These are phyloP conservation scores for Drosophila baimaii DNA, from an alignment of 1,140 invertebrate genomes.

Conservation along the genomic window DNA sequence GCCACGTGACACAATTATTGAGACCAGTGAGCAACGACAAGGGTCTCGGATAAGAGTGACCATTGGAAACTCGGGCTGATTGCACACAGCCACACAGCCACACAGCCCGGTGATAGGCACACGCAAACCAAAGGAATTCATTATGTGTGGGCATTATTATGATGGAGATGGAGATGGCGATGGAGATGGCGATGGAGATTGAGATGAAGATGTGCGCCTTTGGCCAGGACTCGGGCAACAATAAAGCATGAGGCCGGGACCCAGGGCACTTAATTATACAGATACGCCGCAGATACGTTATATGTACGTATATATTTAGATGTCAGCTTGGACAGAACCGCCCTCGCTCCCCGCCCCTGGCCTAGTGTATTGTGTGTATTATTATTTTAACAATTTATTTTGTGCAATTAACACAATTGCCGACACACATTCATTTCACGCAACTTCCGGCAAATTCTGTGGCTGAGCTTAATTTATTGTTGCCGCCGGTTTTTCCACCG, in stretches of 20 bases:
- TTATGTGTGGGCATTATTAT: constrained; percentile 52
- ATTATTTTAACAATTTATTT: constrained; percentile 83
- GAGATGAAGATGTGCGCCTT: constrained; percentile 30
- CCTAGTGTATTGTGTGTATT: constrained; percentile 64
- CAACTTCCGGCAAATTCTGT: constrained; percentile 69
- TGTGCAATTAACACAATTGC: constrained; percentile 82
- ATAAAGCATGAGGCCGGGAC: constrained; percentile 32
- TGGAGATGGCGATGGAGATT: constrained; percentile 18
- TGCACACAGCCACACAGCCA: constrained; percentile 30
- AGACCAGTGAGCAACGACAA: constrained; percentile 39
- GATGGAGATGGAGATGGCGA: constrained; percentile 12
- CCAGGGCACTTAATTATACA: constrained; percentile 58
- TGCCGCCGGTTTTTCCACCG: constrained; percentile 4
- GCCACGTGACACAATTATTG: constrained; percentile 62
- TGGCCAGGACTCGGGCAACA: constrained; percentile 38
- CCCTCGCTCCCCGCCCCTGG: not conserved
- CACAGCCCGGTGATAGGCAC: constrained; percentile 22
- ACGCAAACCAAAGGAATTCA: constrained; percentile 47
- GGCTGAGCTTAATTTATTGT: constrained; percentile 80
- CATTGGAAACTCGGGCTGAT: constrained; percentile 41
- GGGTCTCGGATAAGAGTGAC: constrained; percentile 12
- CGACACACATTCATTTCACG: constrained; percentile 79
- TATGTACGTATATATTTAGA: constrained; percentile 37
- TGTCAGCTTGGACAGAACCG: constrained; percentile 38
- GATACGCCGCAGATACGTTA: constrained; percentile 18